Base-by-base conservation (phyloP, 2,797 vertebrate genomes). In the Smutsia gigantea region DNA sequence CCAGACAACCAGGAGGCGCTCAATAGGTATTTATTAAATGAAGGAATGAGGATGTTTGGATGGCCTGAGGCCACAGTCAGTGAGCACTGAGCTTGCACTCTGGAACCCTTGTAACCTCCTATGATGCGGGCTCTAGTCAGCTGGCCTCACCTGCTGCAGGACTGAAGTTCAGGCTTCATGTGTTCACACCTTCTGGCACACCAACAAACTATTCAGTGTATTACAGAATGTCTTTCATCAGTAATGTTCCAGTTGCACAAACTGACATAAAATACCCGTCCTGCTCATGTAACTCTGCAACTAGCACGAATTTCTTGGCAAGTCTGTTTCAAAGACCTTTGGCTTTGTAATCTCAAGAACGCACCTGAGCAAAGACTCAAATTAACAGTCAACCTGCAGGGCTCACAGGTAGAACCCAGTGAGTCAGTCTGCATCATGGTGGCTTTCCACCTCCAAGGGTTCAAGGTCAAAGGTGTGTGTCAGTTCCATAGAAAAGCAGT, bases 81-180 rank as follows among this genome's bases (percentile, higher is more conserved):
- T 19, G 19, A 18, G 37, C 1, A 64, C 79, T 1, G 0, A 23
- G 19, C 81, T 49, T 1, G 12, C 4, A 17, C 79, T 21, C 69
- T 1, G 42, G 13, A n/a, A 27, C 8, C 4, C 31, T 18, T 29
- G 66, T 11, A 14, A 37, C 5, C 39, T 25, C 37, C 57, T 2
- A 0, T 0, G 0, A 2, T 0, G 0, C 10, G 23, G 77, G 23
- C 12, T 18, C 39, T 2, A 15, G 57, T 59, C 29, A 0, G 4
- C 14, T 1, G n/a, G 90, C 42, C 49, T 25, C 78, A 17, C 4
- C 39, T 23, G 42, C 63, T 14, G 55, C 53, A 18, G 85, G 3
- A 0, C 6, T 27, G 0, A 0, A 55, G 77, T 19, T 23, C 7
- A 0, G 13, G 42, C 13, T 27, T 18, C 57, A 8, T 0, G 0